Percentiles rank a stretch among this genome's conserved stretches.
Conservation (phyloP, 1,140 invertebrate genomes). For the Oscheius sp. region DNA sequence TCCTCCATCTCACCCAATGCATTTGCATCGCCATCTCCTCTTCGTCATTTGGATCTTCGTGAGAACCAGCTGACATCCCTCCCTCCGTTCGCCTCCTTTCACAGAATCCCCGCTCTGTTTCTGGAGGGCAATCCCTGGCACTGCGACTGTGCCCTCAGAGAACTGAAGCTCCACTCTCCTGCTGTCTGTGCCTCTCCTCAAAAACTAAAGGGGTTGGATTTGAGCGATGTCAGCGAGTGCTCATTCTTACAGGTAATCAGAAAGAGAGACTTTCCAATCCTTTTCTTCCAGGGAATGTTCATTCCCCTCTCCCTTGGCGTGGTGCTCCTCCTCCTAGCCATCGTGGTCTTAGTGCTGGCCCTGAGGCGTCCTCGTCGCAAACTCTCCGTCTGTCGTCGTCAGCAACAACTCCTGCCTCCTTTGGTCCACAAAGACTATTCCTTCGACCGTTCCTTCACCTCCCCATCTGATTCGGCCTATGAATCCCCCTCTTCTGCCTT, state of each 20-base stretch:
- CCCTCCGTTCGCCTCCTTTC: background rate
- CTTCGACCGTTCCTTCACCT: constrained; percentile 1
- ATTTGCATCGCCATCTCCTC: constrained; percentile 16
- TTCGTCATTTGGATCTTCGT: constrained; percentile 13
- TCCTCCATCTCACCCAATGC: constrained; percentile 13
- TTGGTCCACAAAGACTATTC: constrained; percentile 3
- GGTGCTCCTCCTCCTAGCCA: background rate
- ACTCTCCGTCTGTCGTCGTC: background rate
- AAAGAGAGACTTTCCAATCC: background rate
- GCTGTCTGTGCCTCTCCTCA: background rate
- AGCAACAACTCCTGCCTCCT: background rate
- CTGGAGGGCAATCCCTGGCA: constrained; percentile 9
- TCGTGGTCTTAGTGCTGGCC: background rate
- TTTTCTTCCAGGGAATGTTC: constrained; percentile 1
- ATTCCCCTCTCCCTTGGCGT: background rate
- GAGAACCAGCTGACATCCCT: constrained; percentile 17
- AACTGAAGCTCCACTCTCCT: background rate
- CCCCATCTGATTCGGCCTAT: constrained; percentile 22
- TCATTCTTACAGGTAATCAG: background rate
- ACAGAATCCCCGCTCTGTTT: constrained; percentile 13
- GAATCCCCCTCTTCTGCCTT: constrained; percentile 28
- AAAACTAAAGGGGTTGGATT: background rate
- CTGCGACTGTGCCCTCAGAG: constrained; percentile 1
- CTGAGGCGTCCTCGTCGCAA: background rate
- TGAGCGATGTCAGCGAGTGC: background rate